phyloP scores from a whole-genome alignment of 2,888 invertebrate genomes.

The Lycophotia porphyrea region DNA sequence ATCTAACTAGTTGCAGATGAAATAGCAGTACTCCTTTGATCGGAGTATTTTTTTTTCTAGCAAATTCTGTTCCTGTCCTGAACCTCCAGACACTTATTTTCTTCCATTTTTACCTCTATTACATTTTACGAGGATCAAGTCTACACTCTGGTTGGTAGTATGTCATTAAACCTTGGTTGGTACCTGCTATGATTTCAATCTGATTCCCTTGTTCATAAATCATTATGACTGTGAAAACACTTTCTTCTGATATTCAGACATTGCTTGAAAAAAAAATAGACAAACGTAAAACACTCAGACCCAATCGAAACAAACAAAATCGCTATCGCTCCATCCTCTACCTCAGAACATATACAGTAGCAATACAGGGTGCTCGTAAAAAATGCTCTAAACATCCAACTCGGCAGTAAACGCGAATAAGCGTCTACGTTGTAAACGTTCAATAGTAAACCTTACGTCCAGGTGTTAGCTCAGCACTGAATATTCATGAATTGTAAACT shows the following conservation, averaged over 20 bases:
- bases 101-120: too few species aligned
- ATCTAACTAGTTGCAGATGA: background rate
- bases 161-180: too few species aligned
- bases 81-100: too few species aligned
- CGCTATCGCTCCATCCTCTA: constrained; percentile 39
- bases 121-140: too few species aligned
- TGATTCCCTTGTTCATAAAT: too few species aligned
- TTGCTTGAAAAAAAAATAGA: background rate
- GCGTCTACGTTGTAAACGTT: constrained; percentile 78
- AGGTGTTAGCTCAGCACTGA: constrained; percentile 72
- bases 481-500: constrained; percentile 74
- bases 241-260: too few species aligned
- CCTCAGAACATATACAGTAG: constrained; percentile 51
- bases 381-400: constrained; percentile 84
- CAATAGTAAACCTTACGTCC: constrained; percentile 68
- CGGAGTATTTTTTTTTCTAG: too few species aligned
- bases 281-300: background rate
- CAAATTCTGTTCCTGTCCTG: too few species aligned
- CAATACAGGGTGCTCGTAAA: constrained; percentile 83
- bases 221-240: too few species aligned
- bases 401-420: constrained; percentile 83
- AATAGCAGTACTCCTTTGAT: background rate
- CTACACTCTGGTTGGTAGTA: too few species aligned
- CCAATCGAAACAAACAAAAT: background rate
- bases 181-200: background rate